phyloP scores from a whole-genome alignment of 2,113 vertebrate genomes.

The Octodon degus region DNA sequence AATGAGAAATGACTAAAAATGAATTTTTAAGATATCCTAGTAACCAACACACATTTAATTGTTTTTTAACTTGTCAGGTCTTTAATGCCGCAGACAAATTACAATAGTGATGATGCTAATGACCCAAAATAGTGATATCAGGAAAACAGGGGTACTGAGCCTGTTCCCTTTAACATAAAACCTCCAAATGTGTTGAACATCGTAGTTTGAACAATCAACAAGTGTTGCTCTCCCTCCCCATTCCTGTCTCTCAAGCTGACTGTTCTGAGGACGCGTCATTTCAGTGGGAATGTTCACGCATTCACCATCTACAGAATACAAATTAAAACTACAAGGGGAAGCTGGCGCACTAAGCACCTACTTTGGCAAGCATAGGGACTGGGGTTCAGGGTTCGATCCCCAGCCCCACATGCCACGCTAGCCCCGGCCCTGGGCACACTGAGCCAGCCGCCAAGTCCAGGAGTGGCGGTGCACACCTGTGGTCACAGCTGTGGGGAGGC shows the following conservation, averaged over 20 bases:
- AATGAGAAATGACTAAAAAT: not conserved
- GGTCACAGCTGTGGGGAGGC: too few relatives aligned
- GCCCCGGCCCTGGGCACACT: too few relatives aligned
- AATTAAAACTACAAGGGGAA: not conserved
- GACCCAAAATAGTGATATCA: not conserved
- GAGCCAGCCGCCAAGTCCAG: too few relatives aligned
- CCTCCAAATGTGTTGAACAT: not conserved
- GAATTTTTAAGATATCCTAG: not conserved
- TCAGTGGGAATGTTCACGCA: conserved; percentile 63
- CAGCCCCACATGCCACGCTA: too few relatives aligned
- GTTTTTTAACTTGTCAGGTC: too few relatives aligned
- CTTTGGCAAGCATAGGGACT: too few relatives aligned
- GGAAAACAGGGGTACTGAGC: accelerated
- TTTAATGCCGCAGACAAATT: not conserved
- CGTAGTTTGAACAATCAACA: not conserved
- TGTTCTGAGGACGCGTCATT: conserved; percentile 62
- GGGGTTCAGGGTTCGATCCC: too few relatives aligned
- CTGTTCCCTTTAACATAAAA: not conserved
- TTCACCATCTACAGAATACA: not conserved
- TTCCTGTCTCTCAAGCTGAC: conserved; percentile 25
- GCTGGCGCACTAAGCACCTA: too few relatives aligned
- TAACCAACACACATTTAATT: not conserved
- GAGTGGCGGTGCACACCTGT: too few relatives aligned
- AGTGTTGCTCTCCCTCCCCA: not conserved
- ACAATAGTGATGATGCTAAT: accelerated